Percentiles rank a stretch among this genome's conserved stretches.
These are phyloP conservation scores for Rhagonycha lutea DNA, from an alignment of 2,888 invertebrate species.

Conservation along the genomic window DNA sequence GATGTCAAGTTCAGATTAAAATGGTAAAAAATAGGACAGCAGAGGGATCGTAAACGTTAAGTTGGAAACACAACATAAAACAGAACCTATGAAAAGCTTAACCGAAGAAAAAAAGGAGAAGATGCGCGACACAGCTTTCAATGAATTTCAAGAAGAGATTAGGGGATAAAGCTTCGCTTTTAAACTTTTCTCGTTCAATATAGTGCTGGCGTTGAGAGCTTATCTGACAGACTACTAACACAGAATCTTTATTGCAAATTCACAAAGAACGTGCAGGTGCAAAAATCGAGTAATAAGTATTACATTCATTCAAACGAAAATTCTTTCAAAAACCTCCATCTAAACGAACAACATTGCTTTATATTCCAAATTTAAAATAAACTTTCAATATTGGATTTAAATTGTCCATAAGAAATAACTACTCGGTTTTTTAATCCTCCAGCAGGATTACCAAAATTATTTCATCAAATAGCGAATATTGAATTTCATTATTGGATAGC, in stretches of 20 bases:
- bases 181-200: conserved; percentile 28
- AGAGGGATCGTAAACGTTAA: neutral
- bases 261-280: conserved; percentile 16
- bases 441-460: neutral
- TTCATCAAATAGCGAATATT: neutral
- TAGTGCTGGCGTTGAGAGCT: conserved; percentile 25
- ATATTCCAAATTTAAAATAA: neutral
- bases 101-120: conserved; percentile 8
- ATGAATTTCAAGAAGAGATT: conserved; percentile 28
- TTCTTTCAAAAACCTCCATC: neutral
- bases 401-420: neutral
- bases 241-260: conserved; percentile 24
- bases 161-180: conserved; percentile 28
- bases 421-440: neutral
- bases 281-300: conserved; percentile 2
- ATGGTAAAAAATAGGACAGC: neutral
- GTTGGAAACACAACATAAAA: conserved; percentile 15
- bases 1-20: conserved; percentile 3
- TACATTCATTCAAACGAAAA: neutral
- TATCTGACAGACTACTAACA: conserved; percentile 28
- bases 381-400: neutral
- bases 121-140: conserved; percentile 21
- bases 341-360: neutral
- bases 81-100: conserved; percentile 19
- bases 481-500: neutral